Percentiles rank a stretch among this genome's conserved stretches.
These are phyloP conservation scores for Cantharis nigra DNA, from an alignment of 2,888 invertebrate genomes.

Conservation along the genomic window DNA sequence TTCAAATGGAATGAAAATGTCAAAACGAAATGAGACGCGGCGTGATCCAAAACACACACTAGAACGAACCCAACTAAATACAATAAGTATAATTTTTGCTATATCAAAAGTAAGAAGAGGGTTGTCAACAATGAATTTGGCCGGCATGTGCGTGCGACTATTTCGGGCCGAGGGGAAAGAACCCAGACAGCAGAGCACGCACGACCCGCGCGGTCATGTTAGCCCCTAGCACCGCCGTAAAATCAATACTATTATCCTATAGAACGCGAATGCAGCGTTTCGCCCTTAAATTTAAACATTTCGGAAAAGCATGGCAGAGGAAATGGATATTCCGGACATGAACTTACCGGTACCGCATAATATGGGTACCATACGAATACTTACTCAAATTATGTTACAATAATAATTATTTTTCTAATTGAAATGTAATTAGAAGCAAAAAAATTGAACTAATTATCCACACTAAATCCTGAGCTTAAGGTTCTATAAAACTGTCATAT, in stretches of 20 bases:
- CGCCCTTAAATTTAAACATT: constrained; percentile 25
- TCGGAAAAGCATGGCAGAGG: constrained; percentile 13
- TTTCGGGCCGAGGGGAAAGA: constrained; percentile 38
- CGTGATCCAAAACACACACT: neutral
- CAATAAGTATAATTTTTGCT: constrained; percentile 21
- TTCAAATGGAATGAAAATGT: neutral
- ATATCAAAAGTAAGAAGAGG: constrained; percentile 27
- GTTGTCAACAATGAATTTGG: constrained; percentile 34
- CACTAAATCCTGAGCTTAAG: constrained; percentile 6
- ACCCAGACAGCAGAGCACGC: constrained; percentile 39
- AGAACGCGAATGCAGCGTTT: constrained; percentile 46
- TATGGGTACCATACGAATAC: constrained; percentile 10
- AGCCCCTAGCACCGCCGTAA: constrained; percentile 47
- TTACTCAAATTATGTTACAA: constrained; percentile 14
- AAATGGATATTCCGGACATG: neutral
- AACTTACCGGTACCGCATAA: constrained; percentile 9
- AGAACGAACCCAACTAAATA: neutral
- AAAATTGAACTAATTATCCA: constrained; percentile 16
- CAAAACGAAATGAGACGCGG: neutral
- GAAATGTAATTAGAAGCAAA: constrained; percentile 4
- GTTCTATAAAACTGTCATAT: constrained; percentile 9
- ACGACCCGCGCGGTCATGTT: constrained; percentile 41
- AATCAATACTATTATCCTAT: constrained; percentile 53
- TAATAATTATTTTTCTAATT: constrained; percentile 3
- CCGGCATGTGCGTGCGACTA: constrained; percentile 38